These are phyloP conservation scores for Phymatocera aterrima DNA, from an alignment of 2,888 invertebrate species.

Conservation along the genomic window DNA sequence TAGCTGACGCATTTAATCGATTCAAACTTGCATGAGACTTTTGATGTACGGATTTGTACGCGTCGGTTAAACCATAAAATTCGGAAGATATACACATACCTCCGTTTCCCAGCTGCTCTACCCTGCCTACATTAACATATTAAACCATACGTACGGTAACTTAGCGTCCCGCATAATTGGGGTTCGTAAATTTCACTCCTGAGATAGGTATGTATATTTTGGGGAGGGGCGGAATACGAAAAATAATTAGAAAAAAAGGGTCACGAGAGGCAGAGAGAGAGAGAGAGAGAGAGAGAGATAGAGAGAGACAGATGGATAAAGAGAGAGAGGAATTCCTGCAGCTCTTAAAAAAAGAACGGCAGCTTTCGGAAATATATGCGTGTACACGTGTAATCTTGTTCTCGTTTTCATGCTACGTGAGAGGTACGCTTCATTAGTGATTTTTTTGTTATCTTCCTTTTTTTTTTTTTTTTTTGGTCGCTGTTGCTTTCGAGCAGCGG, in stretches of 20 bases:
- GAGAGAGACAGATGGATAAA: too few species aligned
- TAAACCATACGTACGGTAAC: background rate
- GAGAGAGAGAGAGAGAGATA: too few species aligned
- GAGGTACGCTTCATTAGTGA: background rate
- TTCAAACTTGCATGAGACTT: background rate
- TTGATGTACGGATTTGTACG: background rate
- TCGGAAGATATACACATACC: background rate
- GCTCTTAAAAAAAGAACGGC: too few species aligned
- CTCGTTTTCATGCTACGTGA: background rate
- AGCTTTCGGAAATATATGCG: too few species aligned
- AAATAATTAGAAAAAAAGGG: too few species aligned
- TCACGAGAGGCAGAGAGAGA: too few species aligned
- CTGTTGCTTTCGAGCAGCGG: background rate
- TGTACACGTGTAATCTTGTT: background rate
- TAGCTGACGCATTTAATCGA: constrained; percentile 21
- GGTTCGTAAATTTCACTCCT: background rate
- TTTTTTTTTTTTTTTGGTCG: too few species aligned
- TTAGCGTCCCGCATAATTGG: background rate
- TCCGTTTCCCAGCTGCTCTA: background rate
- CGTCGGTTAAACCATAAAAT: background rate
- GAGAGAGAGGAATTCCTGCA: too few species aligned
- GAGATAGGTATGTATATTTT: too few species aligned
- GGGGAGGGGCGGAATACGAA: too few species aligned
- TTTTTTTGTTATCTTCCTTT: background rate
- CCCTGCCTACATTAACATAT: background rate